These are phyloP conservation scores for Stichodactyla helianthus DNA, from an alignment of 64 coral and sea anemone species.

Conservation along the genomic window DNA sequence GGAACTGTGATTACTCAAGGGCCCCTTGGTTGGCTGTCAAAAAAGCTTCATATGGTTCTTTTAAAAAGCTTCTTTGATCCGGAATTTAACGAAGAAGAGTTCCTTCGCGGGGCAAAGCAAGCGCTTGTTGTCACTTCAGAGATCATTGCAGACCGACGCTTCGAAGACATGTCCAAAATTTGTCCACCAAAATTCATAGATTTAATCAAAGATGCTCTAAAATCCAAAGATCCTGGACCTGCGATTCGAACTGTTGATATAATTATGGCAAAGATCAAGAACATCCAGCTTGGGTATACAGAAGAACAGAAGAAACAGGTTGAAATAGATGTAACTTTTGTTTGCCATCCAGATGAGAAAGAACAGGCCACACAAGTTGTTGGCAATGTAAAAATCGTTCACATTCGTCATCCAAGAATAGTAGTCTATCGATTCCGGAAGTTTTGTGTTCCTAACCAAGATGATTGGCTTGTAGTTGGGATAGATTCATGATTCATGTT, in stretches of 20 bases:
- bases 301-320: slow-evolving; percentile 48
- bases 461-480: slow-evolving; percentile 60
- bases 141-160: slow-evolving; percentile 30
- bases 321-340: slow-evolving; percentile 64
- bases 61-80: slow-evolving; percentile 67
- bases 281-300: slow-evolving; percentile 43
- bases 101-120: slow-evolving; percentile 66
- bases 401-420: slow-evolving; percentile 40
- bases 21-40: slow-evolving; percentile 67
- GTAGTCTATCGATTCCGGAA: slow-evolving; percentile 72
- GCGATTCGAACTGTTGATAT: slow-evolving; percentile 46
- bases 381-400: slow-evolving; percentile 74
- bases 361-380: slow-evolving; percentile 24
- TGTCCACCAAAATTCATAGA: slow-evolving; percentile 34
- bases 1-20: slow-evolving; percentile 55
- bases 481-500: slow-evolving; percentile 21
- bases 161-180: slow-evolving; percentile 49
- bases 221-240: slow-evolving; percentile 13
- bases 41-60: slow-evolving; percentile 50
- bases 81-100: slow-evolving; percentile 80
- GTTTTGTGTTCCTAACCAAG: slow-evolving; percentile 32
- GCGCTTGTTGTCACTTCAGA: slow-evolving; percentile 56
- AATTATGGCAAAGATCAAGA: slow-evolving; percentile 60
- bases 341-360: slow-evolving; percentile 34
- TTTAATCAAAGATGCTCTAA: slow-evolving; percentile 27